These are phyloP conservation scores for Bombus waltoni DNA, from an alignment of 1,140 invertebrate species.

Conservation along the genomic window DNA sequence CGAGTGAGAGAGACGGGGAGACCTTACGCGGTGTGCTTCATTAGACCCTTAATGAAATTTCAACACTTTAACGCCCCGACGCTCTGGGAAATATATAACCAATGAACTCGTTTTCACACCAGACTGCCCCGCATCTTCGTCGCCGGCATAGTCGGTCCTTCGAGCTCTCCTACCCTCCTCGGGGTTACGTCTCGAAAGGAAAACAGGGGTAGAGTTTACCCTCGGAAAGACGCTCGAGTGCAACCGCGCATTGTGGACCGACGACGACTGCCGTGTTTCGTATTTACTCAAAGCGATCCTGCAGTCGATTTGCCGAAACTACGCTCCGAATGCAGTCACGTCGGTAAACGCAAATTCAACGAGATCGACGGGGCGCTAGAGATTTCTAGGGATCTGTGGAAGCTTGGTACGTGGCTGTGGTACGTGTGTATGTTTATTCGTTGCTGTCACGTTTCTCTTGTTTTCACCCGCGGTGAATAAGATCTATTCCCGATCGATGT, in stretches of 20 bases:
- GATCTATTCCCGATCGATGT: neutral
- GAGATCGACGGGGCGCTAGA: neutral
- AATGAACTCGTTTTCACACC: slow-evolving; percentile 79
- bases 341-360: slow-evolving; percentile 56
- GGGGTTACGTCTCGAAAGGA: slow-evolving; percentile 62
- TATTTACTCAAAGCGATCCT: slow-evolving; percentile 61
- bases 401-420: too few relatives aligned
- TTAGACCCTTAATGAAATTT: slow-evolving; percentile 76
- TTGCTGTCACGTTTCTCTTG: neutral
- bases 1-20: slow-evolving; percentile 40
- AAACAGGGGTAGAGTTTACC: slow-evolving; percentile 64
- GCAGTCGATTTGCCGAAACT: slow-evolving; percentile 56
- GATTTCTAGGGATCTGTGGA: neutral
- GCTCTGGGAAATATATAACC: slow-evolving; percentile 75
- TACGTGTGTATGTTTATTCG: neutral
- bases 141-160: slow-evolving; percentile 57
- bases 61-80: slow-evolving; percentile 74
- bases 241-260: slow-evolving; percentile 34
- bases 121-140: slow-evolving; percentile 66
- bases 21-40: slow-evolving; percentile 73
- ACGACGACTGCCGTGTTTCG: slow-evolving; percentile 19
- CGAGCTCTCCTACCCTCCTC: slow-evolving; percentile 51
- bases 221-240: slow-evolving; percentile 54
- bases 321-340: neutral
- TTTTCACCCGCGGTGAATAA: neutral